These are phyloP conservation scores for Oriolus oriolus DNA, from an alignment of 2,113 vertebrate genomes.

Conservation along the genomic window DNA sequence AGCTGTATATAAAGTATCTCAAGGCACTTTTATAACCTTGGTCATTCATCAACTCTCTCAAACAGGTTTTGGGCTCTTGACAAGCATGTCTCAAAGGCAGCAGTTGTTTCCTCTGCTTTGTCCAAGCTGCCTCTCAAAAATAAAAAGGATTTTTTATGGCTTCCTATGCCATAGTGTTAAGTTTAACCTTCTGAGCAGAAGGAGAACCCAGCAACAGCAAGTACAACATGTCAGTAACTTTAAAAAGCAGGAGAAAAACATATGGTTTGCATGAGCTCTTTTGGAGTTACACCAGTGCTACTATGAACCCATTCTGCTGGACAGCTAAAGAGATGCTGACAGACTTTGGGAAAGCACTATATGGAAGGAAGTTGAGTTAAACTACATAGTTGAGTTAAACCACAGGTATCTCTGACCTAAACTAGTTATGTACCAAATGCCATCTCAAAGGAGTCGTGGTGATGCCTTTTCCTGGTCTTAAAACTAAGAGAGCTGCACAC, in stretches of 20 bases:
- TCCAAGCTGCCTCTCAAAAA: not conserved
- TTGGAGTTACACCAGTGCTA: not conserved
- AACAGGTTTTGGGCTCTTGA: not conserved
- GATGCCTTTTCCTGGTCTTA: too few relatives aligned
- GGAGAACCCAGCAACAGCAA: not conserved
- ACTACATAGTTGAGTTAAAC: not conserved
- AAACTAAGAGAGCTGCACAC: too few relatives aligned
- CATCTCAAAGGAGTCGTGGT: not conserved
- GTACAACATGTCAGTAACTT: not conserved
- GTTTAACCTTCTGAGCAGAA: not conserved
- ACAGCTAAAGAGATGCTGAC: not conserved
- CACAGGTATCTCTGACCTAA: not conserved
- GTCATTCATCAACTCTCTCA: not conserved
- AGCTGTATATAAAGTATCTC: not conserved
- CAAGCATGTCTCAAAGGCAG: not conserved
- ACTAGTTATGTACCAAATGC: not conserved
- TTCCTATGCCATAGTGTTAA: not conserved
- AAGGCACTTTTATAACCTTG: not conserved
- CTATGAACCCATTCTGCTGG: not conserved
- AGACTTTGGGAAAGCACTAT: not conserved
- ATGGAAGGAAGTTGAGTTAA: not conserved
- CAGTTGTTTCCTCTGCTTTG: not conserved
- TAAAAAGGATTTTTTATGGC: not conserved
- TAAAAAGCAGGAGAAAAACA: not conserved
- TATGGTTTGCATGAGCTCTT: not conserved